Base-by-base conservation (phyloP, 2,888 invertebrate genomes). In the Andrena bicolor region DNA sequence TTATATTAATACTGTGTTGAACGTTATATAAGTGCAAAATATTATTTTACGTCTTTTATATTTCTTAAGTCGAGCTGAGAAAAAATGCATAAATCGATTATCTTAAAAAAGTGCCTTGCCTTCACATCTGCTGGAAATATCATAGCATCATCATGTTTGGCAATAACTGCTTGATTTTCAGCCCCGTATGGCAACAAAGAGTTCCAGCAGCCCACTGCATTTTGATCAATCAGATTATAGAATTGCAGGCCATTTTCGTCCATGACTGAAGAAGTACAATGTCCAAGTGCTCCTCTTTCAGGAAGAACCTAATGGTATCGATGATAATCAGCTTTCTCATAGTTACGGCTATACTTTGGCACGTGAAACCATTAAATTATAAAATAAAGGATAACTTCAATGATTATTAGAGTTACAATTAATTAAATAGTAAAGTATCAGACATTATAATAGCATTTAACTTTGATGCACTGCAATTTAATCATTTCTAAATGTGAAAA, bases 171-270 rank as follows among this genome's bases (percentile, higher is more conserved):
- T 32, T 96, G 95, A 91, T 96, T 96, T 82, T 96, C 95, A 0
- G 96, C 95, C 23, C 95, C 94, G 86, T 96, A 96, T 0, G 96
- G 96, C 77, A 96, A 94, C 10, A 95, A 94, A 0, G 96, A 96
- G 88, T 97, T 97, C 97, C 98, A 98, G 92, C 98, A 98, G 1
- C 97, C 98, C 6, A 98, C 95, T 0, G 97, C 97, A 90, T 98
- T 98, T 91, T 96, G 96, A 92, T 97, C 97, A 77, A 98, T 96
- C 85, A 98, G 94, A 93, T 96, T 97, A 93, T 96, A 97, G 76
- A 97, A 95, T 93, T 97, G 96, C 1, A 98, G 93, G 2, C 97
- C 98, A 76, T 95, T 95, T 1, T 96, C 96, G 88, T 97, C 96
- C 95, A 97, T 96, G 2, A 97, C 96, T 86, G 96, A 96, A 0